phyloP scores from a whole-genome alignment of 2,888 invertebrate genomes.

The Stomorhina lunata region DNA sequence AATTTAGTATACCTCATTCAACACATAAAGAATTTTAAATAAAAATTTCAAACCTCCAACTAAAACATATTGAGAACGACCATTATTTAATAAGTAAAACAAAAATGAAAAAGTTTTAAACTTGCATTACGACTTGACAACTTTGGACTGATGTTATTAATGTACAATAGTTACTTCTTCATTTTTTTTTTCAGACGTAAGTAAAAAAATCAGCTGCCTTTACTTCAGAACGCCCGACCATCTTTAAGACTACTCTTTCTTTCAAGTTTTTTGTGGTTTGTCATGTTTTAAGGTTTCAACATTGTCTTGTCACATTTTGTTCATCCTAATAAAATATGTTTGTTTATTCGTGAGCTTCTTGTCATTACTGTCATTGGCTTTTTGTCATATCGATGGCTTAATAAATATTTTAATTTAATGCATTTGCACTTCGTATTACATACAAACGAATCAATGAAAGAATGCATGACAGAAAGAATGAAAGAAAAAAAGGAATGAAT shows the following conservation, averaged over 20 bases:
- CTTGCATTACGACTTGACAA: conserved; percentile 57
- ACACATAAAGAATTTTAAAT: neutral
- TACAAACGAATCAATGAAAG: neutral
- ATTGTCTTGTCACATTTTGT: conserved; percentile 59
- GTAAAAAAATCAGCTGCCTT: conserved; percentile 36
- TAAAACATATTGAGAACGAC: neutral
- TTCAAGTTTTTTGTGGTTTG: conserved; percentile 18
- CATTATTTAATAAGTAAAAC: neutral
- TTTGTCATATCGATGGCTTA: conserved; percentile 65
- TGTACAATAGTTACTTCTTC: conserved; percentile 24
- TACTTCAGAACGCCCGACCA: neutral
- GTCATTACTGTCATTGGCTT: conserved; percentile 64
- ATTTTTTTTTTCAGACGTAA: neutral
- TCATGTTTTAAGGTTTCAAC: conserved; percentile 39
- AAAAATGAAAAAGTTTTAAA: conserved; percentile 19
- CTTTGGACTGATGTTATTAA: conserved; percentile 42
- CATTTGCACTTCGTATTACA: conserved; percentile 24
- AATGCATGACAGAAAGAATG: neutral
- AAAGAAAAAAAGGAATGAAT: too few relatives aligned
- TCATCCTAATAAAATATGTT: conserved; percentile 63
- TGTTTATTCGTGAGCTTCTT: conserved; percentile 65
- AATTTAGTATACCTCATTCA: neutral
- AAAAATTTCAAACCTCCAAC: neutral
- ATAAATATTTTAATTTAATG: conserved; percentile 64
- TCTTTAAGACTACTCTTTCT: neutral